Conservation (phyloP, 1,140 invertebrate genomes). For the Ceratitis capitata region DNA sequence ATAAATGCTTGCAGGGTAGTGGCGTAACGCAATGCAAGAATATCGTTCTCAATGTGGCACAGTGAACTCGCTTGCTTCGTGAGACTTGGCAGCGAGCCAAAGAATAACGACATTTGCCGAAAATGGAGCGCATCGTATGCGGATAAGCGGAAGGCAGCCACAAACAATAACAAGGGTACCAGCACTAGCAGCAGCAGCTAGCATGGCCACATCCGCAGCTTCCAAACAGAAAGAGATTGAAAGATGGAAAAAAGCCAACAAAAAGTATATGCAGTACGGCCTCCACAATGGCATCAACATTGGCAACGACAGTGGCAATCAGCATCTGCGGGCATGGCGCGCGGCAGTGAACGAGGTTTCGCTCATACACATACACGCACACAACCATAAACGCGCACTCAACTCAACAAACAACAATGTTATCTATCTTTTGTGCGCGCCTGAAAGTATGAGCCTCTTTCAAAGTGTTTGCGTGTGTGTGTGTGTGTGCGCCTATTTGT, state of each 20-base stretch:
- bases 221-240: neutral
- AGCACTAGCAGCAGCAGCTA: neutral
- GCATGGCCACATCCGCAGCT: conserved; percentile 15
- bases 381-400: neutral
- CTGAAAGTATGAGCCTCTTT: neutral
- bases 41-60: neutral
- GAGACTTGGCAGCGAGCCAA: conserved; percentile 20
- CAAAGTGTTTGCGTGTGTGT: neutral
- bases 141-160: conserved; percentile 3
- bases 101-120: neutral
- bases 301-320: conserved; percentile 14
- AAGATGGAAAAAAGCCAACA: no score
- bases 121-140: conserved; percentile 24
- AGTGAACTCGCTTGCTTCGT: neutral
- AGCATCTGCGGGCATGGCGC: neutral
- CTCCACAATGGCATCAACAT: conserved; percentile 35
- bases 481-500: no score
- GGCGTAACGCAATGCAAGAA: neutral
- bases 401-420: neutral
- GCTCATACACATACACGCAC: neutral
- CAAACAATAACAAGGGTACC: neutral
- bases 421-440: neutral
- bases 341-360: neutral
- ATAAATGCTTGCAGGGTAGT: neutral
- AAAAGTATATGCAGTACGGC: no score